Base-by-base conservation (phyloP, 2,113 vertebrate genomes). In the Pseudorasbora parva region DNA sequence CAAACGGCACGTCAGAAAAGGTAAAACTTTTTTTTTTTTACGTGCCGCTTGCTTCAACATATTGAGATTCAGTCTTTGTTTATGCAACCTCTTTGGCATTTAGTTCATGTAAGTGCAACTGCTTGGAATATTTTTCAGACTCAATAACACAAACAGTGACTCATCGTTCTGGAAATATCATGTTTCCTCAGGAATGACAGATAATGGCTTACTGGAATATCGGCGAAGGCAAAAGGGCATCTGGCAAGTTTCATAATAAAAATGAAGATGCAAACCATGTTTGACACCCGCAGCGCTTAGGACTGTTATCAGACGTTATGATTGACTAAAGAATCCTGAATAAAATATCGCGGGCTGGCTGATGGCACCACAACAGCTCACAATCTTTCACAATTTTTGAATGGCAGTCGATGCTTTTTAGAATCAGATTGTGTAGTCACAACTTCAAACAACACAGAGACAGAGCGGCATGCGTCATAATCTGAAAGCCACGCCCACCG, bases 151-250 rank as follows among this genome's bases (percentile, higher is more conserved):
- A 80, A 80, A 73, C 85, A 74, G 23, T 68, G 76, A 86, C 72
- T 87, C 71, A 81, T 57, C 4, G 47, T 7, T 81, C 27, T 84
- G 59, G 23, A 75, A 76, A 77, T 41, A 68, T 78, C 66, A 33
- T 57, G 47, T 72, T 51, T 73, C 76, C 64, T 82, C 80, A 73
- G 81, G 45, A 72, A 73, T 80, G 81, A 83, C 49, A 83, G 81
- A 83, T 83, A 75, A 83, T 66, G 71, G 60, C 81, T 83, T 75
- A 64, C 81, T 83, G 81, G 72, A 75, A 83, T 75, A 62, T 73
- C 43, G 60, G 43, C 11, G 5, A 59, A 73, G 25, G 69, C 23
- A 68, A 78, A 77, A 37, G 71, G 72, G 73, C 57, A 54, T 74
- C 82, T 66, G 82, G 72, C 27, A 51, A 62, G 27, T 66, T 74